Percentiles rank a stretch among this genome's conserved stretches.
phyloP scores from a whole-genome alignment of 2,113 vertebrate genomes.

The Cyprinus carpio region DNA sequence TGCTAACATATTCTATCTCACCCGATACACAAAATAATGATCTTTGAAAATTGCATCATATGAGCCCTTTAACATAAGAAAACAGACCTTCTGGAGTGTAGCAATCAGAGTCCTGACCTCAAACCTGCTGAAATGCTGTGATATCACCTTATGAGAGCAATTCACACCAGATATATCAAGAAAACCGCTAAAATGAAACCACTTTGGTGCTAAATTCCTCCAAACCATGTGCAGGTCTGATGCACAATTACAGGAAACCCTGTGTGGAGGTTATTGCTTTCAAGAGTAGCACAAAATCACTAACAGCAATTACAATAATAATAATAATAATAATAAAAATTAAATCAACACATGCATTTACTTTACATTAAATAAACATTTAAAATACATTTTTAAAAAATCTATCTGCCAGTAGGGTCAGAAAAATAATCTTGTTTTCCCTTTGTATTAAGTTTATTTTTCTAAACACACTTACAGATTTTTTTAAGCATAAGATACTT shows the following conservation, averaged over 20 bases:
- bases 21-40: neutral
- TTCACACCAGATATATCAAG: neutral
- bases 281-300: too few relatives aligned
- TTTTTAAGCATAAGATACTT: too few relatives aligned
- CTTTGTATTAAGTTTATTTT: too few relatives aligned
- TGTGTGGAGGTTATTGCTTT: neutral
- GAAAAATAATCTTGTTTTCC: too few relatives aligned
- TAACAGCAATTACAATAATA: too few relatives aligned
- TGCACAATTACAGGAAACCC: neutral
- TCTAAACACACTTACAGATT: too few relatives aligned
- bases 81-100: neutral
- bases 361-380: too few relatives aligned
- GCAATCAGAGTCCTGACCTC: neutral
- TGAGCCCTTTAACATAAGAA: neutral
- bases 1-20: neutral
- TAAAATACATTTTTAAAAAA: too few relatives aligned
- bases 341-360: too few relatives aligned
- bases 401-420: too few relatives aligned
- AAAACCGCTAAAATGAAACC: neutral
- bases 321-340: too few relatives aligned
- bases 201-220: neutral
- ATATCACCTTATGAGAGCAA: neutral
- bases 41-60: neutral
- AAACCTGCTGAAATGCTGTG: neutral
- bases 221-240: neutral